These are phyloP conservation scores for Anticlea derivata DNA, from an alignment of 2,888 invertebrate species.

Conservation along the genomic window DNA sequence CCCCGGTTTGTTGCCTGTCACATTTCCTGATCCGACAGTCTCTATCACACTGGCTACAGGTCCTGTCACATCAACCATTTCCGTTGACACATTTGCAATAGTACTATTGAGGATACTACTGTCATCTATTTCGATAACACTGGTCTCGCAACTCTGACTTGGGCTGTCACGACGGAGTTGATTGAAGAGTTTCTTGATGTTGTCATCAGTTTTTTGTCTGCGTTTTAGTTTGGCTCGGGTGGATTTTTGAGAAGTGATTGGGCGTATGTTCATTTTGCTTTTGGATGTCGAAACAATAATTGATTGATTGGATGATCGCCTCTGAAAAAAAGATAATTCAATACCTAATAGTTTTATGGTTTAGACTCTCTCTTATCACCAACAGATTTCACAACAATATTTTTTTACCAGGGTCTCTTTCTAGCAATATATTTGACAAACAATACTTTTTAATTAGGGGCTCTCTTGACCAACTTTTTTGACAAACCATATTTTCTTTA, in stretches of 20 bases:
- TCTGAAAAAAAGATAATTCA: conserved; percentile 44
- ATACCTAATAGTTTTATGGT: too few relatives aligned
- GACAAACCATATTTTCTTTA: too few relatives aligned
- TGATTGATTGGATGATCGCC: conserved; percentile 36
- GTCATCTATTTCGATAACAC: conserved; percentile 26
- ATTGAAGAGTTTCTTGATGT: conserved; percentile 23
- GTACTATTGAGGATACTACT: conserved; percentile 3
- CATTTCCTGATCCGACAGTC: neutral
- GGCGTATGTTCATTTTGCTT: conserved; percentile 32
- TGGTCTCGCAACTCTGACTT: neutral
- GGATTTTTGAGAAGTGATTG: conserved; percentile 35
- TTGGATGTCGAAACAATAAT: conserved; percentile 29
- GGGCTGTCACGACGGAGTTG: conserved; percentile 13
- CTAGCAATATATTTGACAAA: too few relatives aligned
- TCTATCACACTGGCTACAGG: neutral
- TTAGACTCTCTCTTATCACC: too few relatives aligned
- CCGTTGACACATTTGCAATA: neutral
- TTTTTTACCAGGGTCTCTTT: too few relatives aligned
- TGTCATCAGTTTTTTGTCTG: conserved; percentile 10
- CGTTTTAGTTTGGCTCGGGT: conserved; percentile 27
- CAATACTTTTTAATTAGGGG: too few relatives aligned
- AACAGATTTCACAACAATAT: too few relatives aligned
- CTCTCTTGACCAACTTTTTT: too few relatives aligned
- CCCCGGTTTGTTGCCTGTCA: neutral
- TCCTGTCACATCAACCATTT: neutral